Evolutionary conservation across 2,113 vertebrate species (phyloP).

Genomic region (Gambusia holbrooki): DNA sequence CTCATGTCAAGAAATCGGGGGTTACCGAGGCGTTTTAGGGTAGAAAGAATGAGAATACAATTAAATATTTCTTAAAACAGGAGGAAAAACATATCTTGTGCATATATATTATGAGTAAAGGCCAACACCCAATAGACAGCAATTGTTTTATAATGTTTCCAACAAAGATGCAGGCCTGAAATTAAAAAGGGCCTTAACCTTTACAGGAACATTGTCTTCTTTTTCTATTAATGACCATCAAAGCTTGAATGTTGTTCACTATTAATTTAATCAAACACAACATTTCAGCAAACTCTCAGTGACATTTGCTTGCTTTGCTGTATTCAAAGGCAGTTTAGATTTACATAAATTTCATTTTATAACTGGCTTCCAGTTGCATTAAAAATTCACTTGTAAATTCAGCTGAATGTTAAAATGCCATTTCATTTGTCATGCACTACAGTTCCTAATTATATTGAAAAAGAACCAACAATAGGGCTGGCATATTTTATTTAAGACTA

Average conservation of each 20-base stretch:
- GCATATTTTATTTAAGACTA: background rate
- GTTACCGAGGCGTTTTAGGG: conserved; percentile 31
- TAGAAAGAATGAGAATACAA: background rate
- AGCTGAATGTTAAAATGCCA: background rate
- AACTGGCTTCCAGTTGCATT: background rate
- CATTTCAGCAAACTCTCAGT: background rate
- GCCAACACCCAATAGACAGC: conserved; percentile 5
- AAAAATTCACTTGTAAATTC: conserved; percentile 2
- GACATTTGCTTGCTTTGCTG: conserved; percentile 4
- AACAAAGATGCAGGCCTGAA: background rate
- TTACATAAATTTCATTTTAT: background rate
- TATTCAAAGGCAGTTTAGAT: conserved; percentile 2
- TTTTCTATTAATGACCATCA: background rate
- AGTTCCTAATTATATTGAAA: background rate
- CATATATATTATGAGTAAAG: conserved; percentile 1
- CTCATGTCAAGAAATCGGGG: conserved; percentile 40
- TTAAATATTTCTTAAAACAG: background rate
- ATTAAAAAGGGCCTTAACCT: background rate
- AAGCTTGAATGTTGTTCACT: background rate
- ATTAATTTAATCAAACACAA: background rate
- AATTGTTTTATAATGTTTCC: background rate
- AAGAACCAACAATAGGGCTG: background rate
- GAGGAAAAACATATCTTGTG: too few species aligned
- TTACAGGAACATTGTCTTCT: background rate
- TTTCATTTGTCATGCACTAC: too few species aligned